Evolutionary conservation across 2,888 invertebrate species (phyloP), one percentile per base, ranked within the genome.

Genomic region (Cosmia pyralina): DNA sequence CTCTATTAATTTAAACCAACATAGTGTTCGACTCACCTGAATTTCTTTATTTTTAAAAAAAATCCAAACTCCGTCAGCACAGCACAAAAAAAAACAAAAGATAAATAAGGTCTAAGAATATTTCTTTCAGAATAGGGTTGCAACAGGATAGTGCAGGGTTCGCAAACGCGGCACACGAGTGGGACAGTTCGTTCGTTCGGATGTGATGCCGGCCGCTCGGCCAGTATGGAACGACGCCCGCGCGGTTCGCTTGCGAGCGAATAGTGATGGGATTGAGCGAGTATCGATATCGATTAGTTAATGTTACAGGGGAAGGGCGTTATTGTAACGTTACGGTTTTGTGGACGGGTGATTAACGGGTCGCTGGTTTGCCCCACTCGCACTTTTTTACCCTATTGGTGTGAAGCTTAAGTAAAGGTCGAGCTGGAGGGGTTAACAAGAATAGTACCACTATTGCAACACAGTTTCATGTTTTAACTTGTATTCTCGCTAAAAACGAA

Each of bases 111-210:
- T 63, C 2, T 41, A 22, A 44, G 13, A 64, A 50, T 78, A 28
- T 66, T 75, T 77, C 65, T 77, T 75, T 79, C 57, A 22, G 52
- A 70, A 69, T 77, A 84, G 78, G 87, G 86, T 84, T 84, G 87
- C 87, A 89, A 89, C 87, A 85, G 82, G 84, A 85, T 87, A 83
- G 87, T 88, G 89, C 90, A 88, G 89, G 88, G 89, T 92, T 93
- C 92, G 93, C 92, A 93, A 93, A 94, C 94, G 93, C 94, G 92
- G 90, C 92, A 94, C 93, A 93, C 91, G 90, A 85, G 89, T 86
- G 88, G 86, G 87, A 85, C 90, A 88, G 92, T 91, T 95, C 96
- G 95, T 95, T 96, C 96, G 96, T 95, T 96, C 96, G 95, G 90
- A 91, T 90, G 90, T 91, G 94, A 93, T 93, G 95, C 94, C 93